Base-by-base conservation (phyloP, 37 sponge, comb jelly and placozoan genomes). In the Ianthella basta region DNA sequence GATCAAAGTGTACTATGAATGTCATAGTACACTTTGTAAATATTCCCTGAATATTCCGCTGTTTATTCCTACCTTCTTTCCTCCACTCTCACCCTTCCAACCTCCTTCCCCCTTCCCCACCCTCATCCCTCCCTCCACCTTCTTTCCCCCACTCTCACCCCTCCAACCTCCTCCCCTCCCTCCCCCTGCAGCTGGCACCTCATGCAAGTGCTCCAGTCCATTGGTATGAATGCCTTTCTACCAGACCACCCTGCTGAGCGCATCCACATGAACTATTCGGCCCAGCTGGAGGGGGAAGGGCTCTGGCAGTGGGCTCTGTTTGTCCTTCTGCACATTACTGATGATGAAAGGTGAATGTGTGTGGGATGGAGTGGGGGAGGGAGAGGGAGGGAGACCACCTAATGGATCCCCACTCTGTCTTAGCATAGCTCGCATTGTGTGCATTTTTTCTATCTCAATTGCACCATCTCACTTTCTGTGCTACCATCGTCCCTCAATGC, bases 261-360 rank as follows among this genome's bases (percentile, higher is more conserved):
- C 33, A 84, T 93, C 23, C 89, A 93, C 83, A 35, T 50, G 56
- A 86, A 88, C 66, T 93, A 83, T 82, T 84, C 94, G 1, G 79
- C 84, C 36, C 91, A 96, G 74, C 85, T 96, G 63, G 91, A 86
- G 68, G 21, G 79, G 21, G 57, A 44, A 39, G 96, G 94, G 27
- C 66, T 82, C 25, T 96, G 96, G 96, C 84, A 90, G 56, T 96
- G 96, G 96, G 87, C 91, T 18, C 83, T 93, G 40, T 88, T 96
- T 66, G 94, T 88, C 0, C 66, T 85, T 3, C 87, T 91, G 20
- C 93, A 92, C 80, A 59, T 95, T 15, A 39, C 61, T 1, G 80
- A 89, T 60, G 82, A 83, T 25, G 74, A 24, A 34, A 65, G 56
- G 81, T 86, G 5, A 21, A 27, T 66, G 25, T 53, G 14, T 73